A percentile compares a stretch with the other conserved stretches of the same genome.
Conservation (phyloP, 2,888 invertebrate genomes). For the Chloromyia formosa region DNA sequence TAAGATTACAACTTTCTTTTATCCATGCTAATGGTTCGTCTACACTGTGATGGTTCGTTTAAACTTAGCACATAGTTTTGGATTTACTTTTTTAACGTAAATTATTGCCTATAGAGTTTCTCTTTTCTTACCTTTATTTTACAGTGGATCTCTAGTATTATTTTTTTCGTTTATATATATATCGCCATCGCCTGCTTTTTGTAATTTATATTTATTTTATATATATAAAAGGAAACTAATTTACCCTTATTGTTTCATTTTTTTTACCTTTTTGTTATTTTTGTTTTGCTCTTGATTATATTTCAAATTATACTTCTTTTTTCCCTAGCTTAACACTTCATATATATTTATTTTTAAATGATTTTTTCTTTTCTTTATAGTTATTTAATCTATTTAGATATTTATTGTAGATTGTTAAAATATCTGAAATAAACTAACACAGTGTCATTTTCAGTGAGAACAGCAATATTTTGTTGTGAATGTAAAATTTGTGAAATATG, state of each 20-base stretch:
- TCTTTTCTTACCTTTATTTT: conserved; percentile 15
- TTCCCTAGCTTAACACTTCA: conserved; percentile 59
- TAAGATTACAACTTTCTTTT: neutral
- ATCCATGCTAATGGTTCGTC: neutral
- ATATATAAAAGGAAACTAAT: conserved; percentile 50
- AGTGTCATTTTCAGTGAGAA: neutral
- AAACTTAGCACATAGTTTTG: neutral
- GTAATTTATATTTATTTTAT: conserved; percentile 28
- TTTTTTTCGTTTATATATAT: conserved; percentile 47
- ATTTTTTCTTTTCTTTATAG: conserved; percentile 21
- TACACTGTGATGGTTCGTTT: neutral
- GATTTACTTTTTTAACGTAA: neutral
- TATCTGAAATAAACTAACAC: neutral
- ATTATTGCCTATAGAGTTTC: conserved; percentile 30
- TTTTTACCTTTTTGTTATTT: conserved; percentile 42
- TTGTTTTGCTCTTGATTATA: conserved; percentile 6
- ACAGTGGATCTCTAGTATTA: neutral
- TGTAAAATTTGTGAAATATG: neutral
- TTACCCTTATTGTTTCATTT: conserved; percentile 49
- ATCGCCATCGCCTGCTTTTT: conserved; percentile 22
- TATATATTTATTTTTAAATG: conserved; percentile 52
- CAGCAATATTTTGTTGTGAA: neutral
- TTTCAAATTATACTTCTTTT: conserved; percentile 50
- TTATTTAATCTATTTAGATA: neutral
- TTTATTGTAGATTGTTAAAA: neutral